Evolutionary conservation across 2,888 invertebrate genomes (phyloP).

Genomic region (Belgica antarctica): DNA sequence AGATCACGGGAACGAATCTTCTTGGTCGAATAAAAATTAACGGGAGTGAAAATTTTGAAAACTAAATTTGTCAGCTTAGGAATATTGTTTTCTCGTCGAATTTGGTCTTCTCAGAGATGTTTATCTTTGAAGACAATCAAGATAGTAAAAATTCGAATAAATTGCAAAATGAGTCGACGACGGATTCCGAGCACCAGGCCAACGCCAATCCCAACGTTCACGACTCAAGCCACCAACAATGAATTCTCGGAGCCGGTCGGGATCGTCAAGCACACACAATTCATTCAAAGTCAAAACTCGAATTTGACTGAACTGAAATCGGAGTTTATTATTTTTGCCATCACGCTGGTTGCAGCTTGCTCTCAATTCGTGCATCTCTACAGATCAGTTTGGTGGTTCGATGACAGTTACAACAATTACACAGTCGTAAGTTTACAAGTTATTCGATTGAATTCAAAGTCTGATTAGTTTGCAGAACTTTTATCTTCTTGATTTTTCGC

Average conservation of each 20-base stretch:
- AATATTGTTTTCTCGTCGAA: background rate
- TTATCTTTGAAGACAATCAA: too few relatives aligned
- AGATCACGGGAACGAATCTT: constrained; percentile 63
- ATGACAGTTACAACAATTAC: constrained; percentile 83
- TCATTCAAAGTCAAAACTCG: constrained; percentile 65
- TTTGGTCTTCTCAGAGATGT: too few relatives aligned
- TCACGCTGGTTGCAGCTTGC: constrained; percentile 73
- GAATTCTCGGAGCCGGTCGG: constrained; percentile 51
- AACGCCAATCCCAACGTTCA: constrained; percentile 20
- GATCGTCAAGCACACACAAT: constrained; percentile 78
- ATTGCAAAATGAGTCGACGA: constrained; percentile 19
- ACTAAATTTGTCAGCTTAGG: background rate
- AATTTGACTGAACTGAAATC: constrained; percentile 78
- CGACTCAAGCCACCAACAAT: constrained; percentile 12
- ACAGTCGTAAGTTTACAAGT: constrained; percentile 69
- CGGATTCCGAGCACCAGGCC: constrained; percentile 21
- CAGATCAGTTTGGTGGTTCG: constrained; percentile 95
- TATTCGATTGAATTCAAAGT: too few relatives aligned
- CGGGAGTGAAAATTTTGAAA: background rate
- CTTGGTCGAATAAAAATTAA: constrained; percentile 58
- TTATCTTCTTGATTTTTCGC: constrained; percentile 85
- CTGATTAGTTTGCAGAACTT: constrained; percentile 82
- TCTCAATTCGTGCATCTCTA: constrained; percentile 94
- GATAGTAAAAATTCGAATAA: background rate
- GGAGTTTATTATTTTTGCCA: constrained; percentile 80